Evolutionary conservation across 2,888 invertebrate species (phyloP), one percentile per base, ranked within the genome.

Genomic region (Eurois occulta): DNA sequence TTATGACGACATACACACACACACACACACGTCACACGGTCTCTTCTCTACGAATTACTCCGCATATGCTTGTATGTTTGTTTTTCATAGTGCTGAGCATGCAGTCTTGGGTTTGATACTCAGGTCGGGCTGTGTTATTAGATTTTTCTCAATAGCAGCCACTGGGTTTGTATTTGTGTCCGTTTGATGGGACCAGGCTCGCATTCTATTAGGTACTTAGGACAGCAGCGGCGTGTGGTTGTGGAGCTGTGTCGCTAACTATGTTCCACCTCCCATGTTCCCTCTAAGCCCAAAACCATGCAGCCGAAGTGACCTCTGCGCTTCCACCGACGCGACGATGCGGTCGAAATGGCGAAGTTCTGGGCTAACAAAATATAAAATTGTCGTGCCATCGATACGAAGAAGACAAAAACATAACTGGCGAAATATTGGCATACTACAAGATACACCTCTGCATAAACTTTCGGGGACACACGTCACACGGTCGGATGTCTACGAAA

Each of bases 1-100:
- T 84, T 73, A 86, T 76, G 84, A 75, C 71, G 66, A 60, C 13
- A 78, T 55, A 72, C 62, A 35, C 83, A 77, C 86, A 86, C 86
- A 72, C 62, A 35, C 83, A 77, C 86, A 86, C 86, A 87, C 87
- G 89, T 86, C 87, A 85, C 89, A 90, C 87, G 89, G 86, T 67
- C 28, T 67, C 72, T 41, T 55, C 76, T 58, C 71, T 73, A 67
- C n/a, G 60, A 87, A 84, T 87, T 86, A 77, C 75, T 78, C 73
- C 73, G 83, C 79, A 85, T 85, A 90, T 85, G 18, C 55, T 60
- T 85, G 74, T 80, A 28, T 84, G 7, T 83, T 65, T 41, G 16
- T n/a, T 65, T 1, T 3, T 10, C 35, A 10, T 10, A 60, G 32
- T 32, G 21, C 32, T 28, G 28, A 55, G 28, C 16, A 62, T 35